These are phyloP conservation scores for Uropetala carovei DNA, from an alignment of 2,888 invertebrate genomes.

Conservation along the genomic window DNA sequence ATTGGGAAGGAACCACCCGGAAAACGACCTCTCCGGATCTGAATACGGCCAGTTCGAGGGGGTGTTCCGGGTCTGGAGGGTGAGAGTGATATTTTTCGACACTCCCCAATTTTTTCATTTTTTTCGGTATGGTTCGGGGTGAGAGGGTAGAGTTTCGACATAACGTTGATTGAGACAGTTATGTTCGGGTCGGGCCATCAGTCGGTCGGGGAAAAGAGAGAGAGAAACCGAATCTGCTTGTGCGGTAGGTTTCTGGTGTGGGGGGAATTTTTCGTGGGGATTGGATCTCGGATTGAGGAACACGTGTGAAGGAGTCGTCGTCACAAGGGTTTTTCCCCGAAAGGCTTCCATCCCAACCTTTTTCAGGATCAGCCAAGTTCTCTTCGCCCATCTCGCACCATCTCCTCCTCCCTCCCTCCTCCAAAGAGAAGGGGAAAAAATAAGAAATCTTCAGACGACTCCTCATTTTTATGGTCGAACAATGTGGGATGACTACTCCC, in stretches of 20 bases:
- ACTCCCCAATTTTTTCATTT: not conserved
- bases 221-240: not conserved
- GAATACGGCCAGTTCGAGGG: constrained; percentile 4
- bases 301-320: constrained; percentile 56
- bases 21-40: constrained; percentile 21
- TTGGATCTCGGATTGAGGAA: constrained; percentile 22
- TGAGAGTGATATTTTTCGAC: not conserved
- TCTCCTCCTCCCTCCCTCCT: not conserved
- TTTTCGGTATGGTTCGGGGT: not conserved
- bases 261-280: not conserved
- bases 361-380: constrained; percentile 57
- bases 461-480: constrained; percentile 61
- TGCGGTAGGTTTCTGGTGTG: not conserved
- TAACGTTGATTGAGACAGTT: constrained; percentile 63
- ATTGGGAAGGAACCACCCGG: constrained; percentile 25
- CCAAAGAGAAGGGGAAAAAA: not conserved
- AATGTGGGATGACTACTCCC: constrained; percentile 54
- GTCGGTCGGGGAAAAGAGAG: not conserved
- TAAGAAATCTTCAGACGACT: constrained; percentile 36
- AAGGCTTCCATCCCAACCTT: constrained; percentile 49
- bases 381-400: constrained; percentile 6
- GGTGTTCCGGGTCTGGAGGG: not conserved
- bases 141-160: constrained; percentile 10
- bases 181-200: constrained; percentile 41
- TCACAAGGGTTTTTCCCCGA: not conserved